These are phyloP conservation scores for Heterotis niloticus DNA, from an alignment of 2,113 vertebrate genomes.

Conservation along the genomic window DNA sequence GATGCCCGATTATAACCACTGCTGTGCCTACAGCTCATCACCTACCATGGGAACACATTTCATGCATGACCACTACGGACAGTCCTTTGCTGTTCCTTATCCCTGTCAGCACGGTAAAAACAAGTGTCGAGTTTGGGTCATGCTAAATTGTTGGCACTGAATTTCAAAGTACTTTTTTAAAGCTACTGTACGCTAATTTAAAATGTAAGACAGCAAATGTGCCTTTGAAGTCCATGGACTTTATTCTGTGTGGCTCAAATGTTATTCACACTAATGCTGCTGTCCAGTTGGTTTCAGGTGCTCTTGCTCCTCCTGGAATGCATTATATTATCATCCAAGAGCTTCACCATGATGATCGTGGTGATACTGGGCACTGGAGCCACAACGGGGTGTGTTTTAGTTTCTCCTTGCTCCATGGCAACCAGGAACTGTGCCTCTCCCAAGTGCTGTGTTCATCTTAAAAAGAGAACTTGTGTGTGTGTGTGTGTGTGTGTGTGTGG, in stretches of 20 bases:
- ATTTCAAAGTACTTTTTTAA: no score
- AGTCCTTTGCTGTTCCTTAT: not conserved
- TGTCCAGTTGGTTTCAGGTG: constrained; percentile 43
- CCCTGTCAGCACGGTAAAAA: constrained; percentile 2
- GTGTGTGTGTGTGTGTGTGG: no score
- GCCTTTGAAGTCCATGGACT: not conserved
- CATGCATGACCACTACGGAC: not conserved
- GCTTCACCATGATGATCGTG: constrained; percentile 64
- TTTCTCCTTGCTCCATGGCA: no score
- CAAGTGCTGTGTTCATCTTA: no score
- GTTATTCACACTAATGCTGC: not conserved
- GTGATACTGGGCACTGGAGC: constrained; percentile 73
- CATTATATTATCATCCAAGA: constrained; percentile 72
- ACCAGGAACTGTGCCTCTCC: not conserved
- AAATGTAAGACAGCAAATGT: no score
- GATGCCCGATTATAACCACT: not conserved
- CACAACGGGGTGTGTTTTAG: no score
- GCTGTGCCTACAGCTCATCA: not conserved
- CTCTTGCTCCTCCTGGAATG: constrained; percentile 58
- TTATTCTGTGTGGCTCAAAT: not conserved
- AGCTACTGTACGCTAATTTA: no score
- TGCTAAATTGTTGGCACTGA: no score
- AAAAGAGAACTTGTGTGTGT: no score
- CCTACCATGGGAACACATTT: not conserved
- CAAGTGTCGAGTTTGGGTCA: not conserved